Evolutionary conservation across 2,888 invertebrate species (phyloP).

Genomic region (Ellobium chinense): DNA sequence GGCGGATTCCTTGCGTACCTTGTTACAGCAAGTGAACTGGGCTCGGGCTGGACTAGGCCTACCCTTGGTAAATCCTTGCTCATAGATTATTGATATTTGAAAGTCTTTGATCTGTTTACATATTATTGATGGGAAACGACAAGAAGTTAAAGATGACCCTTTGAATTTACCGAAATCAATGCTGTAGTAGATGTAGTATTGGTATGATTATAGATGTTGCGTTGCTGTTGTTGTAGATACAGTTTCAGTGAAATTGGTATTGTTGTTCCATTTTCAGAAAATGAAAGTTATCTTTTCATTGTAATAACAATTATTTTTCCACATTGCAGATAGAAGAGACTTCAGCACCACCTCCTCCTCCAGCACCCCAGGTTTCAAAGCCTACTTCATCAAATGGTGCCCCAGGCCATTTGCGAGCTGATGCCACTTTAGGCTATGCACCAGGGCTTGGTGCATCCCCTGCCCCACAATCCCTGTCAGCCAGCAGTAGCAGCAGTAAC

Average conservation of each 20-base stretch:
- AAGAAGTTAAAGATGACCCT: no score
- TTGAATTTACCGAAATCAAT: no score
- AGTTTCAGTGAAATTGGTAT: no score
- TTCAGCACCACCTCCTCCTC: slow-evolving; percentile 38
- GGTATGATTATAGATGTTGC: no score
- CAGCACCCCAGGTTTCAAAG: slow-evolving; percentile 6
- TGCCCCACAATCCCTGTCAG: neutral
- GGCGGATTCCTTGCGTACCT: slow-evolving; percentile 91
- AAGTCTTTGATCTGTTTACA: no score
- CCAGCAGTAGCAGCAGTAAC: slow-evolving; percentile 4
- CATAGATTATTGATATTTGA: no score
- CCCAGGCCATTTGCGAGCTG: slow-evolving; percentile 12
- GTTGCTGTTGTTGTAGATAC: no score
- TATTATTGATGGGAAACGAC: no score
- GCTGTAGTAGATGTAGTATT: no score
- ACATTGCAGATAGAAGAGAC: slow-evolving; percentile 52
- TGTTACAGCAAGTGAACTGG: slow-evolving; percentile 95
- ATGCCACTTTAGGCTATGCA: slow-evolving; percentile 19
- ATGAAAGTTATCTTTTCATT: no score
- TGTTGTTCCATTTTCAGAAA: no score
- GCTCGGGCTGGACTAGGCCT: slow-evolving; percentile 96
- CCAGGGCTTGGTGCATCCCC: slow-evolving; percentile 39
- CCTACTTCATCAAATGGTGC: slow-evolving; percentile 31
- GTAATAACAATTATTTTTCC: no score
- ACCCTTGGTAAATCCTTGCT: slow-evolving; percentile 89